Conservation (phyloP, 1,140 invertebrate species). For the Thaumatotibia leucotreta region DNA sequence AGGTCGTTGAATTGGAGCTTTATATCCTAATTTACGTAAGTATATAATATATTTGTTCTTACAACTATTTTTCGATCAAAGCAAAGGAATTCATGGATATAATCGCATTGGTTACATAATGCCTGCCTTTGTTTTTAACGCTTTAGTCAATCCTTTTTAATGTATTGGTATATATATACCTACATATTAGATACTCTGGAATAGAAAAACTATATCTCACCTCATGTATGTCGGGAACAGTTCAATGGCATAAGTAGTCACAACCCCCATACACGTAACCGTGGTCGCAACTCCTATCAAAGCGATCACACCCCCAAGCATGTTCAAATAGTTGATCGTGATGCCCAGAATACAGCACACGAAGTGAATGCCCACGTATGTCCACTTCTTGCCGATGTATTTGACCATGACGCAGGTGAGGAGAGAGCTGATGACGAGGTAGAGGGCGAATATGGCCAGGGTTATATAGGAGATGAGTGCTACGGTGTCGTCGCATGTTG, state of each 20-base stretch:
- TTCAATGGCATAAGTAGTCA: background rate
- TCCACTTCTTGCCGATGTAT: constrained; percentile 13
- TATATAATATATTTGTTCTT: too few relatives aligned
- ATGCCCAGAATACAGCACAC: background rate
- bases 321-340: background rate
- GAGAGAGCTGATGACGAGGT: background rate
- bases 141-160: too few relatives aligned
- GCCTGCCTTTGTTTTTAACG: too few relatives aligned
- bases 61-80: too few relatives aligned
- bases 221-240: background rate
- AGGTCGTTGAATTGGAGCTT: too few relatives aligned
- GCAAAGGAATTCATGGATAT: too few relatives aligned
- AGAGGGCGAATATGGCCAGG: background rate
- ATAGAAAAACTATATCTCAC: background rate
- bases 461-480: background rate
- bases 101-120: too few relatives aligned
- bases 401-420: background rate
- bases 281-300: background rate
- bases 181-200: background rate
- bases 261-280: background rate
- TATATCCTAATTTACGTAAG: too few relatives aligned
- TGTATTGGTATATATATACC: too few relatives aligned
- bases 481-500: background rate
- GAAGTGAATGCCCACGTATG: background rate
- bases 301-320: background rate